These are phyloP conservation scores for Nemotelus pantherinus DNA, from an alignment of 2,888 invertebrate genomes.

Conservation along the genomic window DNA sequence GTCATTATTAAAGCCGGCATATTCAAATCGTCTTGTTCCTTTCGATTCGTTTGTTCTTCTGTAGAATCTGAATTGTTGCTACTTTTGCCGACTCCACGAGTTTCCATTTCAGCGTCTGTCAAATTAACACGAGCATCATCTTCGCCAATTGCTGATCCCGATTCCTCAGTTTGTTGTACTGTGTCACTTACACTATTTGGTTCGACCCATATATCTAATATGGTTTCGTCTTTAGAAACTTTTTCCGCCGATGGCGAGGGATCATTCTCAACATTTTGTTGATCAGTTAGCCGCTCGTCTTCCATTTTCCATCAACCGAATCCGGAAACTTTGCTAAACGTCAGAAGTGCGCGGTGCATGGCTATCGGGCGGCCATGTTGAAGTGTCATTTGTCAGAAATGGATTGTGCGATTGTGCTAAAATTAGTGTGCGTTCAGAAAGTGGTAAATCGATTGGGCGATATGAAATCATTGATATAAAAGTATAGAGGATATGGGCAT, in stretches of 20 bases:
- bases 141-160: background rate
- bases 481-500: too few relatives aligned
- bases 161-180: conserved; percentile 7
- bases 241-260: background rate
- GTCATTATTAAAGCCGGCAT: too few relatives aligned
- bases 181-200: background rate
- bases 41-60: too few relatives aligned
- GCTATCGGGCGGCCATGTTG: conserved; percentile 25
- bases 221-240: background rate
- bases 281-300: background rate
- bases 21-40: too few relatives aligned
- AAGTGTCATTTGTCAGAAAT: conserved; percentile 16
- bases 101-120: conserved; percentile 23
- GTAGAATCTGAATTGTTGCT: background rate
- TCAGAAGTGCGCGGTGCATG: conserved; percentile 22
- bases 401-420: conserved; percentile 10
- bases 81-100: background rate
- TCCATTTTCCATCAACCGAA: conserved; percentile 35
- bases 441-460: background rate
- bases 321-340: background rate
- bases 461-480: too few relatives aligned
- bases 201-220: background rate
- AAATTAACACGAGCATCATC: conserved; percentile 20
- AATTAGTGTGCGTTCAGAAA: conserved; percentile 8
- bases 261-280: background rate